phyloP scores from a whole-genome alignment of 53 echinoderm and acorn worm genomes.

The Luidia sarsii region DNA sequence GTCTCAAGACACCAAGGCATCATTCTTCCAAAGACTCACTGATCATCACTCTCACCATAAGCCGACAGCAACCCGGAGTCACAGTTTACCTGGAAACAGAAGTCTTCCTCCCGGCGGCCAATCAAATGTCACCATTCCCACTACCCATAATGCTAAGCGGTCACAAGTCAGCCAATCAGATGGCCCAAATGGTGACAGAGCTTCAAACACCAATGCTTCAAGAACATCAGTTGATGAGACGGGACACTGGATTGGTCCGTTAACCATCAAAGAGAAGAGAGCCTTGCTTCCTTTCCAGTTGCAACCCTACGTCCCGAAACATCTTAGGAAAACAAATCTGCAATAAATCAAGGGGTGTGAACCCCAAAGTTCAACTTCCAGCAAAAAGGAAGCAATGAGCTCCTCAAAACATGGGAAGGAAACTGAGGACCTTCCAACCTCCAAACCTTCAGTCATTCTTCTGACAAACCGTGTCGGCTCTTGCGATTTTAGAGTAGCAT shows the following conservation, averaged over 20 bases:
- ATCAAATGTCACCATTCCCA: background rate
- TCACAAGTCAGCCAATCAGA: background rate
- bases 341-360: too few species aligned
- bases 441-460: too few species aligned
- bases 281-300: background rate
- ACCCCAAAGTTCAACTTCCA: too few species aligned
- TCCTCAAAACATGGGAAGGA: too few species aligned
- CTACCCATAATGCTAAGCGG: background rate
- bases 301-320: slow-evolving; percentile 24
- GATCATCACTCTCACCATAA: background rate
- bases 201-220: too few species aligned
- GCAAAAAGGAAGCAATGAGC: too few species aligned
- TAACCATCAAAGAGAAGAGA: slow-evolving; percentile 29
- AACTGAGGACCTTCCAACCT: too few species aligned
- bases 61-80: background rate
- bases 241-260: too few species aligned
- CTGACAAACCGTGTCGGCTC: too few species aligned
- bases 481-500: too few species aligned
- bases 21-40: slow-evolving; percentile 18
- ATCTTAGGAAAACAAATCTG: background rate
- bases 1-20: background rate
- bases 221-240: too few species aligned
- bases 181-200: background rate
- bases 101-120: background rate
- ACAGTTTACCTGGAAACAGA: background rate